A percentile compares a stretch with the other conserved stretches of the same genome.
phyloP scores from a whole-genome alignment of 2,888 invertebrate species.

The Steinernema hermaphroditum region DNA sequence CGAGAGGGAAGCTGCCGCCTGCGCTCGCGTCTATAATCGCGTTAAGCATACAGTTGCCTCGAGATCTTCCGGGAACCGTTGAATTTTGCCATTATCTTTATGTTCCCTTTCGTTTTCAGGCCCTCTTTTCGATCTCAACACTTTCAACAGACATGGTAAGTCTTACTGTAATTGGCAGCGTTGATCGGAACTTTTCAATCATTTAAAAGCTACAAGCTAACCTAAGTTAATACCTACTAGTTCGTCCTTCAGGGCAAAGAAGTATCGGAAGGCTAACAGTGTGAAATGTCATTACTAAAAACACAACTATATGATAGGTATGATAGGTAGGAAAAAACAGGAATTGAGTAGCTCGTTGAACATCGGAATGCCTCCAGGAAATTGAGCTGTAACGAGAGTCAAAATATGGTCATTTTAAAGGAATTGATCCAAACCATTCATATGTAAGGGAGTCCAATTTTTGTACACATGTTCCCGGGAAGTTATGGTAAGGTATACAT shows the following conservation, averaged over 20 bases:
- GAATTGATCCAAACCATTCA: too few relatives aligned
- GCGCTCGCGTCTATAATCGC: background rate
- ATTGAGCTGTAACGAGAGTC: too few relatives aligned
- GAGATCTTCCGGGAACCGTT: background rate
- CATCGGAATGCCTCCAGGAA: too few relatives aligned
- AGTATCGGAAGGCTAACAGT: background rate
- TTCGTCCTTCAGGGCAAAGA: background rate
- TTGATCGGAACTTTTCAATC: background rate
- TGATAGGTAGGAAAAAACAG: background rate
- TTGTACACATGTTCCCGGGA: too few relatives aligned
- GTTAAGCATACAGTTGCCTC: slow-evolving; percentile 19
- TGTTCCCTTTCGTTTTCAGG: background rate
- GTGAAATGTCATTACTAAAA: background rate
- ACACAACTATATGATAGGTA: background rate
- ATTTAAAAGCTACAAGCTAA: background rate
- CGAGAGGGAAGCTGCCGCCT: background rate
- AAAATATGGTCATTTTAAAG: too few relatives aligned
- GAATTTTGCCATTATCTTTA: background rate
- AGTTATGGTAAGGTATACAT: too few relatives aligned
- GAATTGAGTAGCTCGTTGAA: too few relatives aligned
- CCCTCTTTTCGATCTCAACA: slow-evolving; percentile 10
- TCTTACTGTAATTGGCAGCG: background rate
- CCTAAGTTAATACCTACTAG: background rate
- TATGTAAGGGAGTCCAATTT: too few relatives aligned
- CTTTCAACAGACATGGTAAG: slow-evolving; percentile 4